These are phyloP conservation scores for Phoenicopterus ruber DNA, from an alignment of 2,113 vertebrate species.

Conservation along the genomic window DNA sequence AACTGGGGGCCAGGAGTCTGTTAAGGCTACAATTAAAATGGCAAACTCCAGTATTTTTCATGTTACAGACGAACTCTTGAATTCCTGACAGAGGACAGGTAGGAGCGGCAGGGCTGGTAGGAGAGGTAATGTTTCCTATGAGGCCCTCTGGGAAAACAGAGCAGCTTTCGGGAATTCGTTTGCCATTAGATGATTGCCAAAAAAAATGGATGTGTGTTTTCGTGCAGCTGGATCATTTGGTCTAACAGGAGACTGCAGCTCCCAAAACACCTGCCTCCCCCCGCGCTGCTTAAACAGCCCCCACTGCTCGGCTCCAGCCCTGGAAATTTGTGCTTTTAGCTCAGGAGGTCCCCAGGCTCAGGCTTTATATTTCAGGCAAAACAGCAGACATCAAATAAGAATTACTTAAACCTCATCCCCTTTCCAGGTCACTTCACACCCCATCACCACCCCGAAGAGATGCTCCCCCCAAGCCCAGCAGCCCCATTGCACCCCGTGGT, in stretches of 20 bases:
- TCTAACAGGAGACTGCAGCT: background rate
- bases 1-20: background rate
- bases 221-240: background rate
- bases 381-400: background rate
- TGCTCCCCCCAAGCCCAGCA: background rate
- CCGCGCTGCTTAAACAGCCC: background rate
- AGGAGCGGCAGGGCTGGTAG: background rate
- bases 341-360: background rate
- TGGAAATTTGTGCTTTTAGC: background rate
- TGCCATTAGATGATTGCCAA: background rate
- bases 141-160: background rate
- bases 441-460: background rate
- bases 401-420: background rate
- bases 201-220: background rate
- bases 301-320: background rate
- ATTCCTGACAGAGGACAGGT: background rate
- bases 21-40: background rate
- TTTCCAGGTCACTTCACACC: background rate
- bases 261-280: background rate
- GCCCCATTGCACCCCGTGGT: accelerated
- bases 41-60: background rate
- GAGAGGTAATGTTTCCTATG: background rate
- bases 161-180: background rate
- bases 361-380: background rate
- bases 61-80: background rate